Conservation (phyloP, 1,140 invertebrate species). For the Pseudomyrmex concolor region DNA sequence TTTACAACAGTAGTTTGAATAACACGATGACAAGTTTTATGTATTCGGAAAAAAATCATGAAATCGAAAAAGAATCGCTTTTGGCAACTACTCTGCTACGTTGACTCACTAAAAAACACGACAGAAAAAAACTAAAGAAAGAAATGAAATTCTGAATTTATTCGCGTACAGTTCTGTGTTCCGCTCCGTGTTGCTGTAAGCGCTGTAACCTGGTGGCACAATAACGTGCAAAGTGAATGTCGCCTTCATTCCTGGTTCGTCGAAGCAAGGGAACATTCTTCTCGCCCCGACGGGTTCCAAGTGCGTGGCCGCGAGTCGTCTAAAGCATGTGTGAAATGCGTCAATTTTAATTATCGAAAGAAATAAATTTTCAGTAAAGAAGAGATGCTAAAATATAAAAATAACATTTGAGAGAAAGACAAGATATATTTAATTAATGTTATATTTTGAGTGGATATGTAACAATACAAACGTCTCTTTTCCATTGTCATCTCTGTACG, state of each 20-base stretch:
- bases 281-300: constrained; percentile 87
- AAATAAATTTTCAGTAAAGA: not conserved
- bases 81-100: too few species aligned
- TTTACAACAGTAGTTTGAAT: not conserved
- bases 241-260: constrained; percentile 89
- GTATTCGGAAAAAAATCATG: too few species aligned
- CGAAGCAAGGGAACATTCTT: constrained; percentile 88
- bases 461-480: constrained; percentile 77
- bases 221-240: constrained; percentile 86
- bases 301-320: constrained; percentile 86
- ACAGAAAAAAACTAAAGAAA: too few species aligned
- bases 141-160: not conserved
- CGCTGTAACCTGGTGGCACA: constrained; percentile 74
- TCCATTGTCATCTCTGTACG: constrained; percentile 86
- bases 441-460: not conserved
- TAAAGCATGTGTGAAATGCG: not conserved
- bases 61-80: too few species aligned
- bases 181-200: constrained; percentile 83
- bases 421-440: too few species aligned
- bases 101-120: too few species aligned
- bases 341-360: constrained; percentile 10
- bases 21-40: too few species aligned
- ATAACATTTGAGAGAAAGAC: too few species aligned
- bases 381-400: constrained; percentile 2
- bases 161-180: not conserved